These are phyloP conservation scores for Hemichromis elongatus DNA, from an alignment of 2,113 vertebrate genomes.

Conservation along the genomic window DNA sequence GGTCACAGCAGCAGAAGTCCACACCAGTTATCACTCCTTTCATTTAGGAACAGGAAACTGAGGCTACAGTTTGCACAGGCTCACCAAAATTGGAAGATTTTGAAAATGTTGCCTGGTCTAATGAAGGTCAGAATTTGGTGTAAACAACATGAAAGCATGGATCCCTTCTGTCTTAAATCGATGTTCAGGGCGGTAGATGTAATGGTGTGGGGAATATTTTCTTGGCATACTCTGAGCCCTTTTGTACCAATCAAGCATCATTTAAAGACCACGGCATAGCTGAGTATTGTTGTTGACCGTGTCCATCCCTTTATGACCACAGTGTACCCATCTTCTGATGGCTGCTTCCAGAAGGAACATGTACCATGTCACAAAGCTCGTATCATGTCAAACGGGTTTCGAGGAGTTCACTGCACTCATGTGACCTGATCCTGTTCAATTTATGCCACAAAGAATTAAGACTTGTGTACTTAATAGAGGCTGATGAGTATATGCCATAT, in stretches of 20 bases:
- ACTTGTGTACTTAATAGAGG: neutral
- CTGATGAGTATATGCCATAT: neutral
- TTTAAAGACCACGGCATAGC: neutral
- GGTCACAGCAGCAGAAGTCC: neutral
- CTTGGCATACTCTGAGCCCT: neutral
- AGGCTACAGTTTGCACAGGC: neutral
- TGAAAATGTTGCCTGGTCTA: neutral
- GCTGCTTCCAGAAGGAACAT: neutral
- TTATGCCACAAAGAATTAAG: neutral
- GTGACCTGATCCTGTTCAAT: neutral
- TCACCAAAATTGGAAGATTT: neutral
- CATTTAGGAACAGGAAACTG: neutral
- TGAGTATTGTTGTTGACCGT: neutral
- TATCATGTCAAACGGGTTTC: neutral
- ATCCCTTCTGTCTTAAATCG: fast-evolving
- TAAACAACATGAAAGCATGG: neutral
- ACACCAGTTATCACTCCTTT: fast-evolving
- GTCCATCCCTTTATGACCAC: neutral
- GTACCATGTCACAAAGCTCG: neutral
- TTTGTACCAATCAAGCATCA: neutral
- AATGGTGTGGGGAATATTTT: neutral
- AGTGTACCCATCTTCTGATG: neutral
- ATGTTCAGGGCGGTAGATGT: neutral
- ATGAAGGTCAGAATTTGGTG: neutral
- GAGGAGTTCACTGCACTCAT: neutral